phyloP scores from a whole-genome alignment of 2,888 invertebrate species.

The Agrochola circellaris region DNA sequence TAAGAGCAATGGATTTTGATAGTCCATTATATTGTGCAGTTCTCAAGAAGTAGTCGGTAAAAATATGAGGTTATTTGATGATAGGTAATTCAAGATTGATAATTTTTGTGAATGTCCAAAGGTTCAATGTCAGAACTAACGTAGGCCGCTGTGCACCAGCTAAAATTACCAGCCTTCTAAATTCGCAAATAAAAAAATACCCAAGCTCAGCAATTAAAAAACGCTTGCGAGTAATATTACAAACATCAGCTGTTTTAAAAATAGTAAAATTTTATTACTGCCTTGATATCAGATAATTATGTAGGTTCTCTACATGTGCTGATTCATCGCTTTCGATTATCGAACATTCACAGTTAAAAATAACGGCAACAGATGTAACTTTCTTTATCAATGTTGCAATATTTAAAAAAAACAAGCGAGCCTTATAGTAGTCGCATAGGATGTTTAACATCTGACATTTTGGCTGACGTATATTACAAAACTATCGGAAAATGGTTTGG shows the following conservation, averaged over 20 bases:
- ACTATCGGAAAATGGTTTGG: too few species aligned
- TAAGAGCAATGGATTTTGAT: background rate
- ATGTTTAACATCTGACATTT: too few species aligned
- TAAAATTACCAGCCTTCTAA: background rate
- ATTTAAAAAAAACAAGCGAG: background rate
- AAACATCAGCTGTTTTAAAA: slow-evolving; percentile 19
- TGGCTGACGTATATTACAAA: too few species aligned
- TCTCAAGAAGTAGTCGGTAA: background rate
- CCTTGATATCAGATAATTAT: background rate
- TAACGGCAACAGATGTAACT: slow-evolving; percentile 28
- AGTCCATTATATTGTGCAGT: background rate
- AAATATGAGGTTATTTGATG: background rate
- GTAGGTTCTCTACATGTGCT: background rate
- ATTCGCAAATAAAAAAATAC: slow-evolving; percentile 1
- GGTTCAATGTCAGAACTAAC: background rate
- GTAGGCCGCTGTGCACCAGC: background rate
- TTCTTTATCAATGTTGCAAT: slow-evolving; percentile 45
- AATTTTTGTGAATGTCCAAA: background rate
- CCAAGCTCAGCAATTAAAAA: background rate
- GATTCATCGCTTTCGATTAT: slow-evolving; percentile 37
- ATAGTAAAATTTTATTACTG: slow-evolving; percentile 1
- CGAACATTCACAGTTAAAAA: slow-evolving; percentile 20
- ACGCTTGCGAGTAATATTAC: background rate
- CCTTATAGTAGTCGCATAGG: too few species aligned
- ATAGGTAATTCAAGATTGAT: background rate